Base-by-base conservation (phyloP, 92 coral and sea anemone genomes). In the Porites rus region DNA sequence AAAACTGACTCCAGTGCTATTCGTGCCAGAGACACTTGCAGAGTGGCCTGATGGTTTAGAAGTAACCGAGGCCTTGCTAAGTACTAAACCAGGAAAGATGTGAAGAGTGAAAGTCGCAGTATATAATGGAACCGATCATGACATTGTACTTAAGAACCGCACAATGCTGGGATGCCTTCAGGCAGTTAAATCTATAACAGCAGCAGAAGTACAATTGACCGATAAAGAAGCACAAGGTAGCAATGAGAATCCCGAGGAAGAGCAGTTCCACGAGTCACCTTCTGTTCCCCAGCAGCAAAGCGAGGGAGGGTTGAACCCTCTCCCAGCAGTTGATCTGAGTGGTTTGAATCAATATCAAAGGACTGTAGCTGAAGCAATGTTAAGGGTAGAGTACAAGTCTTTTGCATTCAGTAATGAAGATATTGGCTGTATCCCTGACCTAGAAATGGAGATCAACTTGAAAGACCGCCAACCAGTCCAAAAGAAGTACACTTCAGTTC, bases 1-100 rank as follows among this genome's bases (percentile, higher is more conserved):
- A 28, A 20, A 19, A 38, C 79, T 61, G 64, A 81, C 72, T 10
- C 77, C 87, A 60, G 77, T 87, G 72, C 50, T 80, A 63, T 80
- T 80, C 80, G 91, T 72, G 66, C 87, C 78, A 50, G 72, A 88
- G n/a, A 53, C 65, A 50, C 56, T 87, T 38, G 74, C 72, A 52
- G 77, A 75, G 51, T 88, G 65, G 68, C 91, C 87, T 43, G 86
- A 88, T 58, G 91, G 91, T 21, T 88, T 88, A 65, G 91, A 88
- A 71, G 61, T 88, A 7, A 74, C 28, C 68, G 91, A 81, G 61
- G 81, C 87, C 13, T 53, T 75, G 72, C 68, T 79, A 24, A 79
- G 69, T 80, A 87, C 80, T 74, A 79, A 88, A 82, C 91, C 77
- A 62, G 91, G 87, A 58, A 81, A 87, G 52, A 46, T 19, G 18